Percentiles rank a stretch among this genome's conserved stretches.
These are phyloP conservation scores for Melitaea athalia DNA, from an alignment of 2,888 invertebrate species.

Conservation along the genomic window DNA sequence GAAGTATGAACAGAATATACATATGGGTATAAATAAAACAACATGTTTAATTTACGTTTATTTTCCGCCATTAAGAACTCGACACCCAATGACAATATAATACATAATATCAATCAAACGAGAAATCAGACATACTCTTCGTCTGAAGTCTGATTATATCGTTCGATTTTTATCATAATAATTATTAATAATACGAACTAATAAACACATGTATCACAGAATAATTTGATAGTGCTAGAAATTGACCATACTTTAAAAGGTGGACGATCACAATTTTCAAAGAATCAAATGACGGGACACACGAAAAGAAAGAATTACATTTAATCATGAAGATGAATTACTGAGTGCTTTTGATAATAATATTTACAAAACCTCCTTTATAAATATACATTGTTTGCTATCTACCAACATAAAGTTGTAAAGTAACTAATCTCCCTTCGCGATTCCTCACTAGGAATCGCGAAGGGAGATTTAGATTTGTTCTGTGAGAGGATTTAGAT, in stretches of 20 bases:
- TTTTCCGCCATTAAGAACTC: slow-evolving; percentile 72
- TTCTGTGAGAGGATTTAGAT: too few species aligned
- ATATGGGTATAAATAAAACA: slow-evolving; percentile 31
- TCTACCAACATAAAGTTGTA: too few species aligned
- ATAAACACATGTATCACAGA: slow-evolving; percentile 80
- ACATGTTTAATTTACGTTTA: slow-evolving; percentile 61
- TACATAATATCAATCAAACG: slow-evolving; percentile 47
- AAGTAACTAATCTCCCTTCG: too few species aligned
- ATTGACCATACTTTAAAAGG: slow-evolving; percentile 73
- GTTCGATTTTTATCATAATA: slow-evolving; percentile 8
- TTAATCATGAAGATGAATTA: slow-evolving; percentile 36
- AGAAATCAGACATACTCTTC: slow-evolving; percentile 29
- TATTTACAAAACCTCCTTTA: background rate
- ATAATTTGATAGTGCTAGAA: slow-evolving; percentile 79
- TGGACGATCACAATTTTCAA: slow-evolving; percentile 59
- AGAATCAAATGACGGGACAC: slow-evolving; percentile 33
- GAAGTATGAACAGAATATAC: too few species aligned
- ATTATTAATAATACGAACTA: slow-evolving; percentile 50
- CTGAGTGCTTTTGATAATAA: background rate
- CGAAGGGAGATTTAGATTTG: too few species aligned
- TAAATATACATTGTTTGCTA: too few species aligned
- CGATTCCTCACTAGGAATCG: too few species aligned
- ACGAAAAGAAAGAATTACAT: slow-evolving; percentile 27
- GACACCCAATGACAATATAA: slow-evolving; percentile 70
- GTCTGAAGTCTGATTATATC: background rate